Base-by-base conservation (phyloP, 2,888 invertebrate genomes). In the Andrena trimmerana region DNA sequence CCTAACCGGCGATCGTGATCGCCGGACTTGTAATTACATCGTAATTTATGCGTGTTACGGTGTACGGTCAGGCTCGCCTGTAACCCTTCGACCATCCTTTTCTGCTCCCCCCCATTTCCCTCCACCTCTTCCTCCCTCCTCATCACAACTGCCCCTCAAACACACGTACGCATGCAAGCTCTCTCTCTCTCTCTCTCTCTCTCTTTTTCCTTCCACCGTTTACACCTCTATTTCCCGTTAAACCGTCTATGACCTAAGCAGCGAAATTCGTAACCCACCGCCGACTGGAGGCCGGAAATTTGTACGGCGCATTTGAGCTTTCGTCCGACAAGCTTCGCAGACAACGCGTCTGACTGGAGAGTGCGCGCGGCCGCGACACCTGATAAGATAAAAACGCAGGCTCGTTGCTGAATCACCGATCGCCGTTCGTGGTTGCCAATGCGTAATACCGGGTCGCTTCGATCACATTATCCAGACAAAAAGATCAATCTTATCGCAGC, bases 11-110 rank as follows among this genome's bases (percentile, higher is more conserved):
- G 91, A 92, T 93, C 92, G 90, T 90, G 93, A 93, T 93, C 92
- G 90, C 86, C 91, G 86, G 88, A 90, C 92, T 92, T 93, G 92
- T 92, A 93, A 93, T 93, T 93, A 93, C 92, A 91, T 92, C 92
- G 92, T 93, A 92, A 93, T 93, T 93, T 93, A 93, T 93, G 93
- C 92, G 92, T 91, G 92, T 92, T 92, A 92, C 91, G 91, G 92
- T 91, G 90, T 87, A 89, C 83, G 89, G 88, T 83, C 87, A 87
- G 88, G 85, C 78, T 81, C 86, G 84, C 81, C 84, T 82, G 73
- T 74, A 81, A 83, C 86, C 83, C 79, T 77, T 77, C 70, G 80
- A 78, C 84, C 76, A 71, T 78, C 76, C 33, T 72, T 50, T 52
- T 31, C 50, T 27, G 27, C 27, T 24, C 67, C 31, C 65, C 4